Evolutionary conservation across 2,797 vertebrate genomes (phyloP).

Genomic region (Malurus splendens): DNA sequence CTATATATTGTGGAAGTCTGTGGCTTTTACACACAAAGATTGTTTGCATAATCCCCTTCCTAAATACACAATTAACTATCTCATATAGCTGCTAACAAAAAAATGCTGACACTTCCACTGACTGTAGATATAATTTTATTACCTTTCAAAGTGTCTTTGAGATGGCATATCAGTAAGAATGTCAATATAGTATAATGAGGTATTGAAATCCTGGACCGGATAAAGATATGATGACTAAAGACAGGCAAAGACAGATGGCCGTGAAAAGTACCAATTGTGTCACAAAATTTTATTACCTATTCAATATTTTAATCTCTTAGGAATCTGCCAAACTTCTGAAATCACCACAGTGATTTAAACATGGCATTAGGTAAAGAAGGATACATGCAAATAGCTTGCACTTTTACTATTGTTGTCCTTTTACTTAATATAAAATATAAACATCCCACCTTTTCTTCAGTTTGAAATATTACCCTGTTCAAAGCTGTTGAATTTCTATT

Average conservation of each 20-base stretch:
- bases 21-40: background rate
- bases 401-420: background rate
- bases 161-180: background rate
- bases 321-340: background rate
- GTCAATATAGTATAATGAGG: background rate
- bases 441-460: background rate
- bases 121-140: background rate
- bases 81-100: background rate
- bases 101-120: background rate
- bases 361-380: fast-evolving
- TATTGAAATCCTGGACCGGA: background rate
- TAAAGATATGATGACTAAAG: background rate
- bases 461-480: background rate
- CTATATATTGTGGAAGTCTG: fast-evolving
- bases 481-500: background rate
- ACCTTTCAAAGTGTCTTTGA: background rate
- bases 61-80: background rate
- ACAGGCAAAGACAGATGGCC: background rate
- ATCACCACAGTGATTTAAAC: background rate
- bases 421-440: background rate
- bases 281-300: background rate
- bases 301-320: background rate
- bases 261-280: background rate
- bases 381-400: background rate
- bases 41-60: background rate